phyloP scores from a whole-genome alignment of 2,797 vertebrate genomes.

The Valencia hispanica region DNA sequence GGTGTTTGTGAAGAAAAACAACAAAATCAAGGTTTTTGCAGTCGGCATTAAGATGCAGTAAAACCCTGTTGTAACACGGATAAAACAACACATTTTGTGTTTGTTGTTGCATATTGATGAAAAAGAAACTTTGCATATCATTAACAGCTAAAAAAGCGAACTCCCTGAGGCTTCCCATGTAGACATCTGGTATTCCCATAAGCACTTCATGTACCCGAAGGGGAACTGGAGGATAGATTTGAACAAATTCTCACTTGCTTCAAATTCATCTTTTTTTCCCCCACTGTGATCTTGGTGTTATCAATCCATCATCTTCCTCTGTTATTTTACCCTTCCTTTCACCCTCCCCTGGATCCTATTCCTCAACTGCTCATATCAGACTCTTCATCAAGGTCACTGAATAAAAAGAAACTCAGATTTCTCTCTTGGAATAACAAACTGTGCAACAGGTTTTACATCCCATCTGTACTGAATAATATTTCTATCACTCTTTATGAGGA shows the following conservation, averaged over 20 bases:
- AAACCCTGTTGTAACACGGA: conserved; percentile 17
- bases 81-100: conserved; percentile 21
- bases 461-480: conserved; percentile 15
- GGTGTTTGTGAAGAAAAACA: conserved; percentile 25
- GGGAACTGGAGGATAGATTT: conserved; percentile 22
- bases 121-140: conserved; percentile 27
- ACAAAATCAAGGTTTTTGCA: conserved; percentile 25
- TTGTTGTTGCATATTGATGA: conserved; percentile 32
- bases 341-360: conserved; percentile 36
- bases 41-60: conserved; percentile 1
- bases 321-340: conserved; percentile 31
- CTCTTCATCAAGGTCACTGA: conserved; percentile 23
- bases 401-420: not conserved
- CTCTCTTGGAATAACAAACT: conserved; percentile 17
- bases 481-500: conserved; percentile 9
- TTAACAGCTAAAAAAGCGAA: conserved; percentile 22
- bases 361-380: conserved; percentile 15
- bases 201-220: conserved; percentile 7
- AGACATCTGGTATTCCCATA: conserved; percentile 11
- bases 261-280: conserved; percentile 9
- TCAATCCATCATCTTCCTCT: conserved; percentile 26
- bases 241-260: conserved; percentile 15
- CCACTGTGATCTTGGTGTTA: conserved; percentile 22
- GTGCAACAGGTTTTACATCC: conserved; percentile 45
- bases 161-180: conserved; percentile 16